These are phyloP conservation scores for Cecidostiba fungosa DNA, from an alignment of 2,888 invertebrate genomes.

Conservation along the genomic window DNA sequence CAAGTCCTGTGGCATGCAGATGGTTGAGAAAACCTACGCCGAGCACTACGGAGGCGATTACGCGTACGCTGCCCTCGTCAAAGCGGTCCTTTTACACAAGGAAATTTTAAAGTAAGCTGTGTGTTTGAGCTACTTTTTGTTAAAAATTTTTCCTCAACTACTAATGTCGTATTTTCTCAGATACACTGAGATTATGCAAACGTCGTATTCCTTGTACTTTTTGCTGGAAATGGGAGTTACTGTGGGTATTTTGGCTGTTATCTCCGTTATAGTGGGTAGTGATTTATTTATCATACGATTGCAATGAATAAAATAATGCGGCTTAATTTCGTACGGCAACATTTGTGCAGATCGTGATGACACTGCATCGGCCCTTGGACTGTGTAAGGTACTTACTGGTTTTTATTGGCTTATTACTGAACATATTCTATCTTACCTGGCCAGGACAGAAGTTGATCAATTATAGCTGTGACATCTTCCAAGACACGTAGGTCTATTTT, in stretches of 20 bases:
- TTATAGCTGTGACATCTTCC: slow-evolving; percentile 16
- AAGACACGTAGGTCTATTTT: slow-evolving; percentile 10
- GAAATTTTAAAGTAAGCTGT: slow-evolving; percentile 24
- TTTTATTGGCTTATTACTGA: slow-evolving; percentile 20
- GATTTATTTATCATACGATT: too few species aligned
- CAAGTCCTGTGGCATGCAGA: not conserved
- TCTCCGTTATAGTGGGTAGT: not conserved
- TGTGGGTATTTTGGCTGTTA: not conserved
- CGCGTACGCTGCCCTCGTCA: not conserved
- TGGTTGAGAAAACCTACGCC: not conserved
- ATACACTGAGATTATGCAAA: slow-evolving; percentile 28
- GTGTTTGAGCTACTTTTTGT: too few species aligned
- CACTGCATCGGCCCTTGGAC: not conserved
- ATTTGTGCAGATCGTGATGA: too few species aligned
- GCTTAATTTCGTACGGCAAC: too few species aligned
- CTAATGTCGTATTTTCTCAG: not conserved
- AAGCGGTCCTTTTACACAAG: slow-evolving; percentile 23
- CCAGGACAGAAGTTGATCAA: slow-evolving; percentile 48
- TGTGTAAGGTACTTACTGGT: not conserved
- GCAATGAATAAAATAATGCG: too few species aligned
- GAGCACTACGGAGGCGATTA: not conserved
- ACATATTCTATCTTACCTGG: slow-evolving; percentile 38
- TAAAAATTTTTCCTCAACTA: not conserved
- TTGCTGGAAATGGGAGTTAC: slow-evolving; percentile 29
- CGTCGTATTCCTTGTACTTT: slow-evolving; percentile 14